phyloP scores from a whole-genome alignment of 2,797 vertebrate species.

The Pachyuromys duprasi region DNA sequence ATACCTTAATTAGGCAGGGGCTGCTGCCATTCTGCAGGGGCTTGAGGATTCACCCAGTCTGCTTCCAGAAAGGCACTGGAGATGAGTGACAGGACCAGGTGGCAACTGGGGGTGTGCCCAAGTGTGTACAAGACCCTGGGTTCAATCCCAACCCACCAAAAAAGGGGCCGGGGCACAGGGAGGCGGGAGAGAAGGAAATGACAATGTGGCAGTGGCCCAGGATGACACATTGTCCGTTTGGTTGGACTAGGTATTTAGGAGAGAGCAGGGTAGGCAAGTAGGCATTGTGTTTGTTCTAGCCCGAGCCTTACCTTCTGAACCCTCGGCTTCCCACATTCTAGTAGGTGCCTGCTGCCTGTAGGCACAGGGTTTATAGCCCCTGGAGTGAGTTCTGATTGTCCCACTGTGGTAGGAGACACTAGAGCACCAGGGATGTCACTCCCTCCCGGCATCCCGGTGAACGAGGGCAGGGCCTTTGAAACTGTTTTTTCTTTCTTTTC shows the following conservation, averaged over 20 bases:
- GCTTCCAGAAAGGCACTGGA: background rate
- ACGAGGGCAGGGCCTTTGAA: background rate
- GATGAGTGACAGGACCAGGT: background rate
- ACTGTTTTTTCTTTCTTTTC: background rate
- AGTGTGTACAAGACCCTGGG: background rate
- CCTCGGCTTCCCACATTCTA: background rate
- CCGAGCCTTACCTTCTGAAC: background rate
- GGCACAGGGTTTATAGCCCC: background rate
- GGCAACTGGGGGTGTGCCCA: background rate
- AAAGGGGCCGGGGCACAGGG: background rate
- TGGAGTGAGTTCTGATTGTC: background rate
- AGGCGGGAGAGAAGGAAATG: background rate
- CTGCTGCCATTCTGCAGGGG: background rate
- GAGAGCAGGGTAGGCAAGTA: background rate
- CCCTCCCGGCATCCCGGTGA: too few species aligned
- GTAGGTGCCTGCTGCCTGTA: background rate
- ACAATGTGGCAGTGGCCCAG: fast-evolving
- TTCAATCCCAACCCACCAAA: background rate
- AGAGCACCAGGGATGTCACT: background rate
- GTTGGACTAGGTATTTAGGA: background rate
- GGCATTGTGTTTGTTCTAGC: background rate
- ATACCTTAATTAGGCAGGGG: background rate
- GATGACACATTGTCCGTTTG: fast-evolving
- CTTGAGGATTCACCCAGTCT: background rate
- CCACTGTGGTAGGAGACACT: background rate